phyloP scores from a whole-genome alignment of 2,113 vertebrate genomes.

The Seriola quinqueradiata region DNA sequence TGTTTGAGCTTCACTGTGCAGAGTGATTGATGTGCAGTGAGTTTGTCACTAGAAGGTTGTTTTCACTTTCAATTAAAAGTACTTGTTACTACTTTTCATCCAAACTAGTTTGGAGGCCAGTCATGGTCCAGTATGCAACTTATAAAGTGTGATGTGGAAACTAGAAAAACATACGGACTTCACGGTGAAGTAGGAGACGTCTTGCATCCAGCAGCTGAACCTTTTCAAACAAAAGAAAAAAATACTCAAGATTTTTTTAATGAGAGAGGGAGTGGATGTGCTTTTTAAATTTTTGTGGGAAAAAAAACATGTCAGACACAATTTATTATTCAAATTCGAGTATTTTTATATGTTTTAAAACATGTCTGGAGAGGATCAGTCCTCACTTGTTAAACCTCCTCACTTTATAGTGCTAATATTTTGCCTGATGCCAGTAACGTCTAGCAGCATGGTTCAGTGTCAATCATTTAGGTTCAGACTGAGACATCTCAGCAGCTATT shows the following conservation, averaged over 20 bases:
- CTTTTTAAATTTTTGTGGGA: neutral
- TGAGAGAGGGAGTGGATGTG: neutral
- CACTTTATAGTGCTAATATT: too few relatives aligned
- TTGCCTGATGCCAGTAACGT: too few relatives aligned
- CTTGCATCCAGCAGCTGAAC: neutral
- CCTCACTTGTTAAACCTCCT: too few relatives aligned
- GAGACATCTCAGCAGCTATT: neutral
- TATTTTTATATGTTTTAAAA: neutral
- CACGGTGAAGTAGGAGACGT: neutral
- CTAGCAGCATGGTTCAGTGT: too few relatives aligned
- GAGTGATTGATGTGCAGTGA: neutral
- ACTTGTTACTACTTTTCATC: conserved; percentile 1
- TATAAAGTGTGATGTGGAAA: neutral
- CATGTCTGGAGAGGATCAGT: neutral
- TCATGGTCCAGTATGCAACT: neutral
- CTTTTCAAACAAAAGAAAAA: neutral
- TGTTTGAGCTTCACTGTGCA: neutral
- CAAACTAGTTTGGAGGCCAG: neutral
- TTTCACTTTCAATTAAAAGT: neutral
- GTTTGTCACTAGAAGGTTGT: neutral
- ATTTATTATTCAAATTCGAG: too few relatives aligned
- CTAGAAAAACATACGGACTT: neutral
- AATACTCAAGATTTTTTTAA: neutral
- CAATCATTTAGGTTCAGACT: neutral
- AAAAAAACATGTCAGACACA: neutral